Base-by-base conservation (phyloP, 2,888 invertebrate genomes). In the Pyrochroa serraticornis region DNA sequence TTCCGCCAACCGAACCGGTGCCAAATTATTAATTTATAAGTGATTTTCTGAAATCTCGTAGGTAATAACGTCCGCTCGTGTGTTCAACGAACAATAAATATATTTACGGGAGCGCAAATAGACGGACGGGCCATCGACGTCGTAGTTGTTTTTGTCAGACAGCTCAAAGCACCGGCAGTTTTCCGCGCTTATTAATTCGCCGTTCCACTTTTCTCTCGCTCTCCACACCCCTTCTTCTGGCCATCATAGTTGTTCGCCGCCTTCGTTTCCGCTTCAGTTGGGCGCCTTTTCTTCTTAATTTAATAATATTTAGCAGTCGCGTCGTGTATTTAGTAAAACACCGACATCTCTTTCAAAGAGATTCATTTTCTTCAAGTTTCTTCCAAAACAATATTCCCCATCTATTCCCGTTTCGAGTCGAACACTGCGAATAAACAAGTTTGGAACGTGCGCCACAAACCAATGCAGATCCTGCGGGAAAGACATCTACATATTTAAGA, bases 271-370 rank as follows among this genome's bases (percentile, higher is more conserved):
- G 72, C 75, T 74, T 67, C 72, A 70, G 68, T 70, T 64, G 70
- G 70, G 68, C 71, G 75, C 72, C 74, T 73, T 74, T 75, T 73
- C 75, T 74, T 74, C 75, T 74, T 76, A 76, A 76, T 76, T 76
- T 74, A 75, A 76, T 76, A 75, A 75, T 74, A 75, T 76, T 76
- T 74, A 75, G 74, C 72, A 72, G 70, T 68, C 72, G 65, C 69
- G 68, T 68, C 71, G 71, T 66, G 70, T 73, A 73, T 72, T 73
- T 75, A 72, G 73, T 71, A 72, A 71, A 70, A 70, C 72, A 72
- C 71, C 69, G 70, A 70, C 72, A 67, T 66, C 62, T 70, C 67
- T 22, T 5, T 69, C 71, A 70, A 70, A 71, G 70, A 66, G 64
- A 66, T 66, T 60, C 66, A 67, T 66, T 69, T 74, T 73, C 70